Evolutionary conservation across 1,140 invertebrate genomes (phyloP).

Genomic region (Nasonia giraulti): DNA sequence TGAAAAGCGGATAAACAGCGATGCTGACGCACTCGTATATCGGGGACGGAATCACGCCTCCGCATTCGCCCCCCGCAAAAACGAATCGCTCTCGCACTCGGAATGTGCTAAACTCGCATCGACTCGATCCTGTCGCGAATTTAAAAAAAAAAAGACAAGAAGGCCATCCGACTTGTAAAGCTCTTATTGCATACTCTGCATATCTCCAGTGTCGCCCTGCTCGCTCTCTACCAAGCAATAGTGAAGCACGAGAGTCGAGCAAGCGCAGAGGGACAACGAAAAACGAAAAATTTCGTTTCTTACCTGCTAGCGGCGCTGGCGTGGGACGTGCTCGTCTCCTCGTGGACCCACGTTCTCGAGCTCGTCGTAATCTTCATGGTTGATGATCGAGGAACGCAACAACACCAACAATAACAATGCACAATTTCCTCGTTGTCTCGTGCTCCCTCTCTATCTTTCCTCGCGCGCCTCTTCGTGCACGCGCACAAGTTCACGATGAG

Average conservation of each 20-base stretch:
- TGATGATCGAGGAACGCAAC: background rate
- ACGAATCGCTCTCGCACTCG: too few relatives aligned
- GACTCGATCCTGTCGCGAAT: background rate
- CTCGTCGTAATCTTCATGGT: constrained; percentile 14
- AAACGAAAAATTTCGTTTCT: background rate
- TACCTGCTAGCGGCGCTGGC: constrained; percentile 9
- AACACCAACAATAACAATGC: background rate
- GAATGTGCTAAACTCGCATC: background rate
- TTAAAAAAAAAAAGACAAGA: background rate
- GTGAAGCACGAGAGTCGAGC: too few relatives aligned
- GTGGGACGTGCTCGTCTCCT: background rate
- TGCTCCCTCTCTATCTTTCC: background rate
- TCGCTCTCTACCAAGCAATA: too few relatives aligned
- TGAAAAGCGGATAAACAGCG: too few relatives aligned
- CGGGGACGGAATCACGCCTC: too few relatives aligned
- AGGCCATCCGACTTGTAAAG: too few relatives aligned
- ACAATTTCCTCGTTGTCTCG: background rate
- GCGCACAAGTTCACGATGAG: constrained; percentile 31
- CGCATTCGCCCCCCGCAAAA: too few relatives aligned
- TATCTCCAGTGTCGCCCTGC: too few relatives aligned
- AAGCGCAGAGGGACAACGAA: background rate
- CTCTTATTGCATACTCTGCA: background rate
- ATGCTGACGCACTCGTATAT: too few relatives aligned
- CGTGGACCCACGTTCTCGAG: background rate
- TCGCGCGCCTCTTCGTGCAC: background rate